Base-by-base conservation (phyloP, 2,888 invertebrate genomes). In the Bruchidius siliquastri region DNA sequence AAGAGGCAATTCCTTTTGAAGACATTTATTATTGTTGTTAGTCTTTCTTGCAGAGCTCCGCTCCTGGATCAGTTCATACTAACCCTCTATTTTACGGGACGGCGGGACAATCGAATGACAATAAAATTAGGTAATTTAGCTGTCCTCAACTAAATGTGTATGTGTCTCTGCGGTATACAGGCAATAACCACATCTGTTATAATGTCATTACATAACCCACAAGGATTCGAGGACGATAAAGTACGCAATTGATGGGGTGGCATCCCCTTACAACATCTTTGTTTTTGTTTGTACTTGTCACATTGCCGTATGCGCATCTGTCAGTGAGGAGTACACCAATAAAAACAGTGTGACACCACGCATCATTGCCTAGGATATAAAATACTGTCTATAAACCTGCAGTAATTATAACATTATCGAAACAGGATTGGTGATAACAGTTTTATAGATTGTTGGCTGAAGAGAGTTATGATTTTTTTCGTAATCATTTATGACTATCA, bases 111-210 rank as follows among this genome's bases (percentile, higher is more conserved):
- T 79, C 79, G 78, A 78, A 76, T 79, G 77, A 72, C 76, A 79
- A 79, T 79, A 80, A 79, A 80, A 80, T 77, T 76, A 78, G 78
- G 75, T 79, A 77, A 80, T 81, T 80, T 80, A 79, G 49, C 49
- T 49, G 49, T 49, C 49, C 49, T 3, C 49, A 13, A 49, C 49
- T 49, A 49, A 49, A 49, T 49, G 30, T 30, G 30, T 49, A 13
- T 49, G 49, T 71, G 72, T 76, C 72, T 73, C 73, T 71, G 20
- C 67, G 68, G 71, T 70, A 71, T 49, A 72, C 68, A 49, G 69
- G 76, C 76, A 73, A 76, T 76, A 74, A 73, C 74, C 76, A 74
- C 76, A 76, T 76, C 76, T 76, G 76, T 76, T 76, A 74, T 74
- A 73, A 74, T 74, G 72, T 71, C 71, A 71, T 67, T 69, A 73